Percentiles rank a stretch among this genome's conserved stretches.
Conservation (phyloP, 2,888 invertebrate genomes). For the Eupithecia insigniata region DNA sequence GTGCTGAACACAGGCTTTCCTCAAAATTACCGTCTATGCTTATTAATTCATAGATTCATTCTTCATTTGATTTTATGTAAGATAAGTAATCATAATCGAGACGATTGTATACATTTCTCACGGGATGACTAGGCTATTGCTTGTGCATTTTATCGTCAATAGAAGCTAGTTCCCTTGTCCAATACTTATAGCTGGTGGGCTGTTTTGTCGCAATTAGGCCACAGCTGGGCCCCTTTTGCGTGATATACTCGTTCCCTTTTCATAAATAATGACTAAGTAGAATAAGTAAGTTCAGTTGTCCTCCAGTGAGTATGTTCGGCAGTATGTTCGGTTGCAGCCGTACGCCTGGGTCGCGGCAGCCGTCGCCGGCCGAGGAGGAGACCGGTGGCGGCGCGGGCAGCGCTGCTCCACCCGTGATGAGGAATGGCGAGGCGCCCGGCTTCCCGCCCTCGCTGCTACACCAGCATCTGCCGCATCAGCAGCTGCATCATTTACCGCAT, state of each 20-base stretch:
- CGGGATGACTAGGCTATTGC: not conserved
- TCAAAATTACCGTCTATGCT: too few relatives aligned
- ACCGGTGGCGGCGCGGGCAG: slow-evolving; percentile 75
- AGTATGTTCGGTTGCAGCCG: slow-evolving; percentile 84
- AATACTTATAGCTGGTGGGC: not conserved
- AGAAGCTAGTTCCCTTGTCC: not conserved
- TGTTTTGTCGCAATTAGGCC: not conserved
- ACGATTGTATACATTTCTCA: not conserved
- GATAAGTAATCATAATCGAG: not conserved
- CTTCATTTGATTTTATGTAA: not conserved
- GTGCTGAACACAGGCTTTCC: not conserved
- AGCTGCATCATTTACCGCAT: slow-evolving; percentile 76
- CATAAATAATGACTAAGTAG: not conserved
- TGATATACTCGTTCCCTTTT: not conserved
- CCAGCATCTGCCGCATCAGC: slow-evolving; percentile 62
- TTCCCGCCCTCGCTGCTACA: slow-evolving; percentile 73
- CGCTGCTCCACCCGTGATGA: slow-evolving; percentile 60
- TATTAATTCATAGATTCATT: not conserved
- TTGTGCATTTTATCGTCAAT: not conserved
- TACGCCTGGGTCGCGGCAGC: slow-evolving; percentile 95
- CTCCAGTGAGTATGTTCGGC: slow-evolving; percentile 18
- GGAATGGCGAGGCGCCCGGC: slow-evolving; percentile 76
- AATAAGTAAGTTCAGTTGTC: slow-evolving; percentile 3
- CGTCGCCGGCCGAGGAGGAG: slow-evolving; percentile 95
- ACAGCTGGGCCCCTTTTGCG: not conserved